These are phyloP conservation scores for Isoperla grammatica DNA, from an alignment of 2,888 invertebrate genomes.

Conservation along the genomic window DNA sequence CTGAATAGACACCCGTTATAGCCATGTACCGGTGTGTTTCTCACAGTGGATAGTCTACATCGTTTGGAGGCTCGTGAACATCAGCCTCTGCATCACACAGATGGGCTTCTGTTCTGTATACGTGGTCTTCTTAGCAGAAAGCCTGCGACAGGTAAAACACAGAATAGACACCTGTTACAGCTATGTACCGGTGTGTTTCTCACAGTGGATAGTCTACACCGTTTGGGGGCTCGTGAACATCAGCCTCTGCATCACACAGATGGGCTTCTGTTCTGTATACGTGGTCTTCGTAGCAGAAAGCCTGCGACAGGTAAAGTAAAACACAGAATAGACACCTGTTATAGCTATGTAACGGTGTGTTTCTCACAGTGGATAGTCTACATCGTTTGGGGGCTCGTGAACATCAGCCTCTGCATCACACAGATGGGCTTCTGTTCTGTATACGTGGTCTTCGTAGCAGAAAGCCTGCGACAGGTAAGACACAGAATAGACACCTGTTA, in stretches of 20 bases:
- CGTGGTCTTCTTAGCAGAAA: constrained; percentile 88
- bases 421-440: constrained; percentile 98
- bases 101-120: constrained; percentile 97
- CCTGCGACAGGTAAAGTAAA: constrained; percentile 68
- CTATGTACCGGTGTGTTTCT: no score
- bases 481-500: no score
- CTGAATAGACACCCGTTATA: no score
- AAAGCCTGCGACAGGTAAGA: constrained; percentile 70
- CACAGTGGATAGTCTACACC: no score
- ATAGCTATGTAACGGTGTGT: no score
- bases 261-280: constrained; percentile 97
- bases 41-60: no score
- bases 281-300: constrained; percentile 91
- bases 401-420: constrained; percentile 86
- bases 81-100: constrained; percentile 91
- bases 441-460: constrained; percentile 91
- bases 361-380: no score
- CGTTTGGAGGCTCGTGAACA: constrained; percentile 55
- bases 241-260: constrained; percentile 90
- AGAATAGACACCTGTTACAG: no score
- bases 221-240: constrained; percentile 75
- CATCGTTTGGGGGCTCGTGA: constrained; percentile 57
- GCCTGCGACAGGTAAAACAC: constrained; percentile 63
- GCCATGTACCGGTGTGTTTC: no score
- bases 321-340: no score